Base-by-base conservation (phyloP, 2,888 invertebrate genomes). In the Antheraea yamamai region DNA sequence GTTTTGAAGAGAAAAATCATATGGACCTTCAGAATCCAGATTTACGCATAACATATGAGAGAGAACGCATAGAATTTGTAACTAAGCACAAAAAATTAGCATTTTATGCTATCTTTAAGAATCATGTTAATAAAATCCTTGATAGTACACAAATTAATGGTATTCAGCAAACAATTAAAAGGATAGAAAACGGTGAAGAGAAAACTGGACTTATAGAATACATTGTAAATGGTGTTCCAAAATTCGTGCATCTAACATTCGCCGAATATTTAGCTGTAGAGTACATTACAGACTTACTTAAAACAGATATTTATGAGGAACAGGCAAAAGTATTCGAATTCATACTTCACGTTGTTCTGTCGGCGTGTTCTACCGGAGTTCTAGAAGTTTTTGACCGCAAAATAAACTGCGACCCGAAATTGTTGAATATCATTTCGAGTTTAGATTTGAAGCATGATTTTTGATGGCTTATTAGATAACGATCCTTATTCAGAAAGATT, bases 181-280 rank as follows among this genome's bases (percentile, higher is more conserved):
- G 26, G 10, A 51, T 75, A 35, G 72, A 61, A 51, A 39, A 26
- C 20, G 58, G 71, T 1, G 61, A 58, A 61, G 71, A 75, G 6
- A 47, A 61, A 16, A 61, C 71, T 1, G 71, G 61, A 8, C 61
- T 79, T 0, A 75, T 80, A 7, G 74, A 76, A 16, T 73, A 76
- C 16, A 73, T 80, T 2, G 71, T 72, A 4, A 74, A 78, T 30
- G 75, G 55, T 18, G 73, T 79, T 7, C 80, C 80, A 0, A 73
- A 68, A 1, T 80, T 80, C 20, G n/a, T 80, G 30, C 81, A 80
- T 20, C 74, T 72, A 70, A 79, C 75, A 10, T 77, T 80, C 12
- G 75, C 79, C 0, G 80, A 80, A 75, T 80, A 80, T 23, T 79
- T 80, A 39, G 23, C 70, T 39, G 39, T 39, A 3, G 80, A 70